These are phyloP conservation scores for Anser brachyrhynchus DNA, from an alignment of 2,113 vertebrate genomes.

Conservation along the genomic window DNA sequence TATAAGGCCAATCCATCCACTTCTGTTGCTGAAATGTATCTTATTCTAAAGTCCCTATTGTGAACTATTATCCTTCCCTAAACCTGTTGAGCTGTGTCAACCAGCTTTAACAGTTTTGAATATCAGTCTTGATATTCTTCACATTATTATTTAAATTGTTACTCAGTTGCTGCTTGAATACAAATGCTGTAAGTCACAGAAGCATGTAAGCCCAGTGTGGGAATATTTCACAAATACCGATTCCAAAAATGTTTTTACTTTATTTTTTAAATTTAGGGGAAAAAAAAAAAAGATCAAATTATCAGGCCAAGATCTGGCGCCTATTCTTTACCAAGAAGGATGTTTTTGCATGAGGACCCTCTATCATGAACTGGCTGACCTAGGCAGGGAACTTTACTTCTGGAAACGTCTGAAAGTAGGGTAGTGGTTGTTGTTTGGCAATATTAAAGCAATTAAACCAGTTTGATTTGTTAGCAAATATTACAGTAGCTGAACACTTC, in stretches of 20 bases:
- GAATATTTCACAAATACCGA: not conserved
- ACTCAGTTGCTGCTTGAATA: not conserved
- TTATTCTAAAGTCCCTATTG: not conserved
- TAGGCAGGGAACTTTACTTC: not conserved
- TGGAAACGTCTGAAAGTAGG: not conserved
- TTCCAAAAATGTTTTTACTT: not conserved
- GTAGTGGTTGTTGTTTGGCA: not conserved
- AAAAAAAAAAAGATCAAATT: not conserved
- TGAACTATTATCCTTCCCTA: not conserved
- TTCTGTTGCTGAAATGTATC: not conserved
- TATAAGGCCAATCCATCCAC: not conserved
- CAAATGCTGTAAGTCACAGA: not conserved
- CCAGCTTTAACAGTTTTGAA: not conserved
- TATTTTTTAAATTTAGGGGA: not conserved
- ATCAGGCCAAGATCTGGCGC: not conserved
- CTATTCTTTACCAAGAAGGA: not conserved
- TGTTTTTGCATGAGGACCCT: not conserved
- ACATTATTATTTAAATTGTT: not conserved
- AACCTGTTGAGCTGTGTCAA: not conserved
- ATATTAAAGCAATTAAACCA: slow-evolving; percentile 1
- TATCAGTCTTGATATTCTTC: not conserved
- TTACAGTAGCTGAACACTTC: not conserved
- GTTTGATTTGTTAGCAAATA: not conserved
- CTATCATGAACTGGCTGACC: not conserved
- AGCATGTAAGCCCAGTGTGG: not conserved